These are phyloP conservation scores for Spisula subtruncata DNA, from an alignment of 2,888 invertebrate genomes.

Conservation along the genomic window DNA sequence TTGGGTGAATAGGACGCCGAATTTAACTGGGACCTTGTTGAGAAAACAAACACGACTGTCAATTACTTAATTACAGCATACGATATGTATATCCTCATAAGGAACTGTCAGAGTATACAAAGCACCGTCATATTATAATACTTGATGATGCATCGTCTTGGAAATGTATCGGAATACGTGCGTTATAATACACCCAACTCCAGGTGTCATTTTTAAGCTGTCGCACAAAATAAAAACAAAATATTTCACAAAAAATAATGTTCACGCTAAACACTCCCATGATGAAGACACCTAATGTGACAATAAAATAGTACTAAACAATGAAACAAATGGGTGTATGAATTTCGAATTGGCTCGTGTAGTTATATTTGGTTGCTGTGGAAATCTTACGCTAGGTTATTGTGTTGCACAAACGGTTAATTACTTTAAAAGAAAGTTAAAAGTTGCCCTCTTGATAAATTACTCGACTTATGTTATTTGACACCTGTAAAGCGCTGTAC, in stretches of 20 bases:
- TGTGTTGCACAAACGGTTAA: slow-evolving; percentile 26
- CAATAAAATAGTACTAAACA: neutral
- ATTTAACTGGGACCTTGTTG: too few relatives aligned
- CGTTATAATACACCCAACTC: too few relatives aligned
- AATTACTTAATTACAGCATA: too few relatives aligned
- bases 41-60: too few relatives aligned
- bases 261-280: slow-evolving; percentile 6
- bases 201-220: neutral
- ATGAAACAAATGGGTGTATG: slow-evolving; percentile 13
- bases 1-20: too few relatives aligned
- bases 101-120: too few relatives aligned
- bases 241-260: neutral
- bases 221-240: neutral
- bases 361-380: slow-evolving; percentile 13
- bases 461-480: slow-evolving; percentile 8
- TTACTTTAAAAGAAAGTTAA: slow-evolving; percentile 26
- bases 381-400: neutral
- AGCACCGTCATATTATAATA: too few relatives aligned
- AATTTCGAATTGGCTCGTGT: slow-evolving; percentile 5
- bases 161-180: too few relatives aligned
- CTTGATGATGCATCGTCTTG: too few relatives aligned
- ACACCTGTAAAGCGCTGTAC: neutral
- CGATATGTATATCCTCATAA: too few relatives aligned
- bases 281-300: neutral
- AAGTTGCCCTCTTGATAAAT: slow-evolving; percentile 21